Evolutionary conservation across 37 sponge, comb jelly and placozoan species (phyloP).

Genomic region (Petrosia ficiformis): DNA sequence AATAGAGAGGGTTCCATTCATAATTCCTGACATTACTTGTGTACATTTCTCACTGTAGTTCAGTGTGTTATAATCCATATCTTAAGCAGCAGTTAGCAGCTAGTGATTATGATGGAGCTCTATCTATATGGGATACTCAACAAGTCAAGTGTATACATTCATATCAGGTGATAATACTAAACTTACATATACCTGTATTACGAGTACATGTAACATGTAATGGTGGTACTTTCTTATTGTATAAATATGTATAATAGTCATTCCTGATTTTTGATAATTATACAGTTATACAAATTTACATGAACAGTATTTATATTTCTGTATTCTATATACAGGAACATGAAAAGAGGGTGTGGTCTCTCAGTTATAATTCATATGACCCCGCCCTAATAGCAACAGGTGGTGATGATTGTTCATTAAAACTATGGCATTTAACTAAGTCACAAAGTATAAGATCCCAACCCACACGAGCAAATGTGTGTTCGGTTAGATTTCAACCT

Average conservation of each 20-base stretch:
- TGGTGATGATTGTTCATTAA: conserved; percentile 77
- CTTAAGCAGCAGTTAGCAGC: conserved; percentile 40
- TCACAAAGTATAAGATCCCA: conserved; percentile 39
- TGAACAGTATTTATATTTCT: background rate
- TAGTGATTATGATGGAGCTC: conserved; percentile 77
- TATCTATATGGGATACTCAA: conserved; percentile 64
- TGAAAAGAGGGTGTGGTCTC: conserved; percentile 78
- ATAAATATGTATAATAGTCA: no score
- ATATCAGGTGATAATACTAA: conserved; percentile 44
- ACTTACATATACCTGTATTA: no score
- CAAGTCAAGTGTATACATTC: conserved; percentile 18
- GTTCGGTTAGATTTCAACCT: conserved; percentile 79
- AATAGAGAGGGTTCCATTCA: no score
- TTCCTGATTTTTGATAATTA: no score
- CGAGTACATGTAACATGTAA: no score
- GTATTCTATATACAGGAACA: conserved; percentile 53
- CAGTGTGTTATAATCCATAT: conserved; percentile 55
- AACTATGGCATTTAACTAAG: conserved; percentile 57
- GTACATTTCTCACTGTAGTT: conserved; percentile 28
- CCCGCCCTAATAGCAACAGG: conserved; percentile 78
- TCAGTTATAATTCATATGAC: conserved; percentile 64
- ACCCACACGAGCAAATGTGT: conserved; percentile 69
- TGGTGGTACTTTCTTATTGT: no score
- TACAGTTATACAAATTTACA: no score
- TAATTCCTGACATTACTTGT: no score